Evolutionary conservation across 2,888 invertebrate genomes (phyloP), one percentile per base, ranked within the genome.

Genomic region (Cosmopolites sordidus): DNA sequence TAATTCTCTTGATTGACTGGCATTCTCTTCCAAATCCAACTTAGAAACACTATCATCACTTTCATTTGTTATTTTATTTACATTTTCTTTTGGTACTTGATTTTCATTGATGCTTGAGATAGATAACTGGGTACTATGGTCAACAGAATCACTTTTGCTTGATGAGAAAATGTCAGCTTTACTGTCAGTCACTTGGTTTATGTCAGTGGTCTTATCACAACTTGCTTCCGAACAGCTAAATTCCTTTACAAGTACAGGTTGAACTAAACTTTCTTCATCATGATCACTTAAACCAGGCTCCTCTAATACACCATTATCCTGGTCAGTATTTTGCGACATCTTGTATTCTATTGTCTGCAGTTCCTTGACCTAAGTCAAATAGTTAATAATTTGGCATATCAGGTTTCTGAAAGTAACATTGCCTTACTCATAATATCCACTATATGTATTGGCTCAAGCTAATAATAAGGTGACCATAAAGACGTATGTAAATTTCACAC

Each of bases 1-100:
- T 51, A 85, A 72, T 68, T 86, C 86, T 53, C 64, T 61, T 43
- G 64, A 64, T 29, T 50, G 50, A 37, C 27, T 48, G 6, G 51
- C 15, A 33, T 38, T 15, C 37, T 54, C 53, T 9, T 33, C 33
- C 4, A 12, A 12, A 2, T 33, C 33, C 43, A 16, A 46, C 30
- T 47, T 50, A 38, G 50, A 38, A 50, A 39, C 46, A 18, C 29
- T 42, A n/a, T 54, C 40, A 29, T 54, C 46, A 29, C 16, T 40
- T 30, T 55, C 55, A 51, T 43, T 51, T 55, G 51, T 55, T 44
- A 16, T 12, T 40, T 52, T 46, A 42, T 54, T 50, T 38, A 47
- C 17, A 42, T 27, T 47, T 27, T 54, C 49, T 33, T 41, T 40
- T 45, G 15, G 14, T 43, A 33, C 52, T 52, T 43, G 52, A 52